Base-by-base conservation (phyloP, 1,140 invertebrate genomes). In the Drosophila eugracilis region DNA sequence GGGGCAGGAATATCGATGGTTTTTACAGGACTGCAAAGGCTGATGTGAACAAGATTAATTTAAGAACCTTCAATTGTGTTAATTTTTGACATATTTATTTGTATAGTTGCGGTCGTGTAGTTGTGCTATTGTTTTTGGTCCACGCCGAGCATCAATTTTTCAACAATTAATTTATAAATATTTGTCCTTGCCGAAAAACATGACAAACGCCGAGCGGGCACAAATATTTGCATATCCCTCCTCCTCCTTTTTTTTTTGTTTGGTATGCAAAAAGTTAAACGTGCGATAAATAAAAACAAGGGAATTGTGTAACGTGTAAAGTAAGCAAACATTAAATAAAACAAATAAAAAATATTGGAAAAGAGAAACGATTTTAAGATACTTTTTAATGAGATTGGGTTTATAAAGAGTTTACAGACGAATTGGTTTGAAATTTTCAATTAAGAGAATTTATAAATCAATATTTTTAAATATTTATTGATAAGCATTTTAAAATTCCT, bases 81-180 rank as follows among this genome's bases (percentile, higher is more conserved):
- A 59, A 83, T 83, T 78, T 78, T 41, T 60, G 53, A 70, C 49
- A 69, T 70, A 74, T 62, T 65, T 75, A 58, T 70, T 72, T 47
- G 62, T 44, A 28, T 70, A 30, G 42, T 39, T 50, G 39, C n/a
- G n/a, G 21, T 19, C 36, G 22, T 15, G 26, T 44, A 6, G 32
- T 12, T 4, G 34, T 21, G 58, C 53, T 12, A 41, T 66, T 58
- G 65, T 59, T 72, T 19, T 28, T 44, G 34, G 34, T 28, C 12
- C 6, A 30, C 49, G 42, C 30, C 5, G 21, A n/a, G 32, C 70
- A 65, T 78, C 44, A 75, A 72, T 72, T 78, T 78, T 66, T 54
- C 21, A 66, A 66, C 67, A 78, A 78, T 83, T 83, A 74, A 70
- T 70, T 74, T 60, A 62, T 44, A 60, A 83, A 65, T 83, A 53